Base-by-base conservation (phyloP, 2,113 vertebrate species). In the Gymnarchus niloticus region DNA sequence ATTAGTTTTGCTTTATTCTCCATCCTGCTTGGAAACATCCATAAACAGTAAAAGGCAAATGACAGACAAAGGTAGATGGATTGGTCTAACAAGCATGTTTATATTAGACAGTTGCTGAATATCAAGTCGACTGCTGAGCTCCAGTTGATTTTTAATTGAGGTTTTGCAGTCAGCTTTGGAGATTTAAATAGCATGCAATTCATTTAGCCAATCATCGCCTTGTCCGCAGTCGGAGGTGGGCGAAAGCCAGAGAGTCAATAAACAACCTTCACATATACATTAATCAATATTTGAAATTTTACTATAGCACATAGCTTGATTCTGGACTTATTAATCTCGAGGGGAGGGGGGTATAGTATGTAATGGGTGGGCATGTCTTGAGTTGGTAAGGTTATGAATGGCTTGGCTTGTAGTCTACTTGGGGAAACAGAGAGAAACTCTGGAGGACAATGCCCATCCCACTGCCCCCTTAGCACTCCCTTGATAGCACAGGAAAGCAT, bases 71-170 rank as follows among this genome's bases (percentile, higher is more conserved):
- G 21, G 83, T 41, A 59, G 65, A 84, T 65, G 83, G 37, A 84
- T 84, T 37, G 46, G 37, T n/a, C 52, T 84, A 84, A 84, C 65
- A 41, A 44, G 56, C 33, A 9, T 41, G 57, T 84, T 84, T 84
- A n/a, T n/a, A 69, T 61, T 84, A 37, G 23, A 49, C 83, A 84
- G 56, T 65, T 49, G 59, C 57, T 61, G 83, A 84, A 84, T 84
- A 84, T 84, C 56, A 65, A 84, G 37, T 84, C 23, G n/a, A 84
- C 46, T 25, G 56, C 57, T 65, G 83, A 28, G 33, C 57, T 51
- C 10, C 83, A 84, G 56, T 41, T 65, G 56, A 46, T 81, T 81
- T 81, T 84, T 65, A 65, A 65, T 84, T 84, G 57, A 21, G 19
- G 54, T 59, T 83, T 12, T 83, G 54, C 37, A 14, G 81, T 73